Percentiles rank a stretch among this genome's conserved stretches.
Evolutionary conservation across 2,113 vertebrate genomes (phyloP).

Genomic region (Parotia lawesii): DNA sequence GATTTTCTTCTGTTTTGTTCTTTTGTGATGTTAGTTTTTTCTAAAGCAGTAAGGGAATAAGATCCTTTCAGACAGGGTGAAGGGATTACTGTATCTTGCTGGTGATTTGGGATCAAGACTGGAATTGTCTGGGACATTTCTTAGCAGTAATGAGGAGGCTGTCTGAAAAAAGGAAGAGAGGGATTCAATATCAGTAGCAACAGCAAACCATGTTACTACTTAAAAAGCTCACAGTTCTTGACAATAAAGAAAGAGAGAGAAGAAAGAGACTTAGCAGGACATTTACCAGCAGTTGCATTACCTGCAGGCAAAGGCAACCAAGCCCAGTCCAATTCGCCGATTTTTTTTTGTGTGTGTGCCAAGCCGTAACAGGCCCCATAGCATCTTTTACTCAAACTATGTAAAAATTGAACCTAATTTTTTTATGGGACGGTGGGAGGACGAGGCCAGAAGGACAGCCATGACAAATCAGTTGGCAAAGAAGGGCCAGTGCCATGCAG

Average conservation of each 20-base stretch:
- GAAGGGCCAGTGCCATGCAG: background rate
- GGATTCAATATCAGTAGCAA: background rate
- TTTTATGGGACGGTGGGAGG: background rate
- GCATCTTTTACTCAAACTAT: background rate
- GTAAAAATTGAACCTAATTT: background rate
- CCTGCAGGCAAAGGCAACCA: background rate
- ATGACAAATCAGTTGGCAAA: background rate
- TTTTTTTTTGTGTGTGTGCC: background rate
- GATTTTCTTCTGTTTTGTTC: background rate
- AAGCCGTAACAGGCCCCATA: background rate
- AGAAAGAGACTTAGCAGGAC: background rate
- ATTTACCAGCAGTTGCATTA: background rate
- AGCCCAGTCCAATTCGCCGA: background rate
- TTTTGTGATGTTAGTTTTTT: background rate
- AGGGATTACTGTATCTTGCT: background rate
- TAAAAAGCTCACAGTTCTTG: background rate
- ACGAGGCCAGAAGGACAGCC: rapidly evolving
- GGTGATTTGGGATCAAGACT: background rate
- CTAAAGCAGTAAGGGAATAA: background rate
- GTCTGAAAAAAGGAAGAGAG: background rate
- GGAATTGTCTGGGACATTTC: background rate
- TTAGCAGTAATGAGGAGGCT: background rate
- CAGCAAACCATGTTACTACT: background rate
- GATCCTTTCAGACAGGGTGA: background rate
- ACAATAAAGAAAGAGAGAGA: background rate